Evolutionary conservation across 2,888 invertebrate genomes (phyloP), one percentile per base, ranked within the genome.

Genomic region (Lasius platythorax): DNA sequence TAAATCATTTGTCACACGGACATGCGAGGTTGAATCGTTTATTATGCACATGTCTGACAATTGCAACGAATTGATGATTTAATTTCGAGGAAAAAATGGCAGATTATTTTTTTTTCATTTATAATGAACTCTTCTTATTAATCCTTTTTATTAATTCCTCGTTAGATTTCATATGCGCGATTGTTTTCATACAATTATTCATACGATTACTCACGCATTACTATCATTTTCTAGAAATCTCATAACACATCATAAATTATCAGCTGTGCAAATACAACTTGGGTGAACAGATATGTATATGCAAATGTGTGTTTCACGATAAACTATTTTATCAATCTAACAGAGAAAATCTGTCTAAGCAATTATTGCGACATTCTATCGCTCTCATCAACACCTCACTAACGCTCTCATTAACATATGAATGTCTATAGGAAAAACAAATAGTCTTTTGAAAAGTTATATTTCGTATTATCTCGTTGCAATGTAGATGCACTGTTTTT

Each of bases 11-110:
- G 23, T 76, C 18, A 33, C 2, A 50, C 1, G 46, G 33, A 46
- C 23, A 50, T 33, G 64, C 50, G 6, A 75, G 46, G 23, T 37
- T 66, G 50, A 43, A 66, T 11, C 23, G 15, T 75, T 76, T 66
- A 66, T 66, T 75, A 66, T 23, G 75, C 15, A 66, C 15, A 6
- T 8, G 28, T 0, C 23, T 37, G 23, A 66, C 50, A 66, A 66
- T 30, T 43, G 43, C 30, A 43, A 61, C 30, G 9, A 11, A 50
- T 43, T n/a, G 43, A 61, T 66, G 50, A 76, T 50, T 66, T 66
- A 76, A 76, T 76, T 76, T 66, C 23, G 3, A 50, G 63, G 23
- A 75, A 75, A 50, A 18, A 75, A 46, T 46, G 9, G 0, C 9
- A 37, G 5, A 43, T 50, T 37, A 12, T 76, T 53, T 28, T 53